Evolutionary conservation across 2,888 invertebrate genomes (phyloP).

Genomic region (Clostera curtula): DNA sequence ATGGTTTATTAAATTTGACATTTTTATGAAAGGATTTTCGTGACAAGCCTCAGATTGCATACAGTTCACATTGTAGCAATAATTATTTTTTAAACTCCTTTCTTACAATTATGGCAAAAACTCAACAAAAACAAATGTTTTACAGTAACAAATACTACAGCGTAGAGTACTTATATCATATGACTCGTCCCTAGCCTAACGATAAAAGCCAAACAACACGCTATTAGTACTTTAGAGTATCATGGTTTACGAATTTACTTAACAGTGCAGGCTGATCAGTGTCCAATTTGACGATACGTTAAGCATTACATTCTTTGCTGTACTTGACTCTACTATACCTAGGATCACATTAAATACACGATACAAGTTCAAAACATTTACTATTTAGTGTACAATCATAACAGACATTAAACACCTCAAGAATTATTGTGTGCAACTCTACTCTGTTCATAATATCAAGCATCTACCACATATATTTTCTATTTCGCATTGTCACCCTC

Average conservation of each 20-base stretch:
- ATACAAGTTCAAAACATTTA: slow-evolving; percentile 63
- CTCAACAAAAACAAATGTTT: slow-evolving; percentile 70
- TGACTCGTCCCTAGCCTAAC: slow-evolving; percentile 64
- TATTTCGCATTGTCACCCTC: slow-evolving; percentile 55
- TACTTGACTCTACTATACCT: slow-evolving; percentile 26
- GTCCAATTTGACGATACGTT: slow-evolving; percentile 10
- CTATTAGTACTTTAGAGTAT: slow-evolving; percentile 43
- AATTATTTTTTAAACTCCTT: slow-evolving; percentile 61
- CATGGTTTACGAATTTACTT: slow-evolving; percentile 25
- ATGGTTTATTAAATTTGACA: slow-evolving; percentile 73
- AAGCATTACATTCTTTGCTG: slow-evolving; percentile 18
- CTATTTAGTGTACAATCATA: slow-evolving; percentile 53
- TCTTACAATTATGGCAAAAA: slow-evolving; percentile 66
- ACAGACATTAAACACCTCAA: slow-evolving; percentile 48
- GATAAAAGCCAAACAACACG: slow-evolving; percentile 67
- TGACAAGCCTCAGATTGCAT: slow-evolving; percentile 72
- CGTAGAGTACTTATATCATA: slow-evolving; percentile 50
- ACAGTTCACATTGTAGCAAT: slow-evolving; percentile 67
- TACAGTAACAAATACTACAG: slow-evolving; percentile 59
- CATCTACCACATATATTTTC: slow-evolving; percentile 60
- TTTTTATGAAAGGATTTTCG: slow-evolving; percentile 68
- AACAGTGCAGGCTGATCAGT: slow-evolving; percentile 22
- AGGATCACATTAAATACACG: slow-evolving; percentile 60
- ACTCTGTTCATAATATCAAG: slow-evolving; percentile 54
- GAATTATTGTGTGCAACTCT: slow-evolving; percentile 56